Percentiles rank a stretch among this genome's conserved stretches.
Evolutionary conservation across 2,888 invertebrate genomes (phyloP).

Genomic region (Meiosimyza platycephala): DNA sequence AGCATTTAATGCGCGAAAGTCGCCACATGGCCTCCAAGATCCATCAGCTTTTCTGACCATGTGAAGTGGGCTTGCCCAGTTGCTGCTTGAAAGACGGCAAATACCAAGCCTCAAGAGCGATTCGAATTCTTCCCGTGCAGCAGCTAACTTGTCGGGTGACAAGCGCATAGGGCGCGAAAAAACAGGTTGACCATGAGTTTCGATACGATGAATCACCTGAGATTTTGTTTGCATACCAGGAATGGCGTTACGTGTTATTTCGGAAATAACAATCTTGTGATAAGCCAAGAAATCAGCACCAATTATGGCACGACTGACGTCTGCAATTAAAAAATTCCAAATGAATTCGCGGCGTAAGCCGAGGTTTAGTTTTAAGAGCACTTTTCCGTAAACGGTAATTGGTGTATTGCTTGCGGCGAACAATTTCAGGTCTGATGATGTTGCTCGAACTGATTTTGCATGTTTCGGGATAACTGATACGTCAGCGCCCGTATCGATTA

Average conservation of each 20-base stretch:
- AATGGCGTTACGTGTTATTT: no score
- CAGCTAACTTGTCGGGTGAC: conserved; percentile 1
- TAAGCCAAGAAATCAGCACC: no score
- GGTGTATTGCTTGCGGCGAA: background rate
- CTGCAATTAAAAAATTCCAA: background rate
- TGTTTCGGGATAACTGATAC: background rate
- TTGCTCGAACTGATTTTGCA: background rate
- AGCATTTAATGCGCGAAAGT: background rate
- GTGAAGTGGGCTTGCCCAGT: conserved; percentile 18
- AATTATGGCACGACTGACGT: no score
- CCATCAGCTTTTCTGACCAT: conserved; percentile 9
- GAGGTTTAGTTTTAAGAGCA: background rate
- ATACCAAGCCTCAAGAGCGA: conserved; percentile 5
- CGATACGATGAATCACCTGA: conserved; percentile 14
- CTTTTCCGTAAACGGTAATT: background rate
- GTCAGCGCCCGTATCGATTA: background rate
- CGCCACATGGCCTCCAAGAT: conserved; percentile 21
- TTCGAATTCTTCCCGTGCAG: conserved; percentile 14
- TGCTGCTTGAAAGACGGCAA: conserved; percentile 24
- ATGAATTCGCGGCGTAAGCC: background rate
- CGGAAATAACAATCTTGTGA: no score
- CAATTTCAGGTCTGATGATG: background rate
- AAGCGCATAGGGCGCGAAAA: conserved; percentile 14
- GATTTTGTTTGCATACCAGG: no score
- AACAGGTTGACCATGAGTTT: conserved; percentile 35